Conservation (phyloP, 2,797 vertebrate genomes). For the Danio choprae region DNA sequence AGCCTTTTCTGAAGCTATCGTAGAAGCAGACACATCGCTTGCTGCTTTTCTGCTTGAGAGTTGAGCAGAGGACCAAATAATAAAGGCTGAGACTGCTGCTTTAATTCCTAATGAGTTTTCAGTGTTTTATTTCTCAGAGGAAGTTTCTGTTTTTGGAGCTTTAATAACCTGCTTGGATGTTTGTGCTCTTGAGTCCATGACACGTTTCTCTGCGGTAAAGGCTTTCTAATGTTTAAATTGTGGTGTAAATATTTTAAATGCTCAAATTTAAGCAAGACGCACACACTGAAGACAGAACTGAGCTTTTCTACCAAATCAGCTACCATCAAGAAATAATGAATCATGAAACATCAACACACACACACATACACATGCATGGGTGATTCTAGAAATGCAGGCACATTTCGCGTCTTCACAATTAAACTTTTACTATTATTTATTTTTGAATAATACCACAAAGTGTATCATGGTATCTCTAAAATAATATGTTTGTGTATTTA, state of each 20-base stretch:
- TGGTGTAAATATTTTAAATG: slow-evolving; percentile 33
- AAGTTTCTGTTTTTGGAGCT: slow-evolving; percentile 41
- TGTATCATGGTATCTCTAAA: no score
- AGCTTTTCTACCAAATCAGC: neutral
- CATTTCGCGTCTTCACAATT: no score
- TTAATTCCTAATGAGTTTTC: slow-evolving; percentile 44
- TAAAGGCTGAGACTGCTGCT: slow-evolving; percentile 12
- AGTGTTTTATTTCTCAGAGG: slow-evolving; percentile 38
- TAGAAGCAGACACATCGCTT: slow-evolving; percentile 41
- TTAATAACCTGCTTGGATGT: slow-evolving; percentile 36
- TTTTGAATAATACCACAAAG: no score
- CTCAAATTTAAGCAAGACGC: neutral
- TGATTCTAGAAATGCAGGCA: no score
- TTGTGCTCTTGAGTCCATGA: slow-evolving; percentile 18
- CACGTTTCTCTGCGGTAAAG: slow-evolving; percentile 19
- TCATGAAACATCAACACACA: no score
- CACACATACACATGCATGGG: no score
- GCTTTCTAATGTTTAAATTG: slow-evolving; percentile 33
- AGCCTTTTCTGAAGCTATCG: slow-evolving; percentile 46
- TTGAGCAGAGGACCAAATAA: slow-evolving; percentile 27
- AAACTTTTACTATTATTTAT: no score
- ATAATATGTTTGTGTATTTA: no score
- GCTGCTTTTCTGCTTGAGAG: slow-evolving; percentile 30
- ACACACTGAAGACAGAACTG: slow-evolving; percentile 8
- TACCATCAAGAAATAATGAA: no score